Evolutionary conservation across 1,140 invertebrate genomes (phyloP), one percentile per base, ranked within the genome.

Genomic region (Polypedilum pembai): DNA sequence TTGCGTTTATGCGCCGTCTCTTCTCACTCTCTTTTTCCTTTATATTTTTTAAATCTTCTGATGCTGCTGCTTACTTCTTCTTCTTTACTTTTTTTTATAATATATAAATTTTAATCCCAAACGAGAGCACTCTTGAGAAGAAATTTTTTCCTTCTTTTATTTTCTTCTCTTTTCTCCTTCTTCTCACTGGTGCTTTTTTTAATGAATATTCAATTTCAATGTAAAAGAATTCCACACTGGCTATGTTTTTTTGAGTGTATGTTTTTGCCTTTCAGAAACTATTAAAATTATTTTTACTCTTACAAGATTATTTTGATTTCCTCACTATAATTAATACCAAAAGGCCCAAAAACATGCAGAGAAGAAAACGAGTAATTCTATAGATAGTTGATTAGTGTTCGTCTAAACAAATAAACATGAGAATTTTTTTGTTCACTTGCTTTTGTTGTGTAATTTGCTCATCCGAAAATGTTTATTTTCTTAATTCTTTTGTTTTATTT

Each of bases 261-360:
- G 45, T n/a, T 56, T 12, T 56, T 56, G 45, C 45, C n/a, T 56
- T 56, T 56, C 45, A 56, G n/a, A 56, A 56, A 56, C 45, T 56
- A 56, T 56, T 56, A 56, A 45, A 56, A 56, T 56, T 56, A n/a
- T n/a, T 56, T 56, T 56, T n/a, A 56, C 15, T 56, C 45, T 56
- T 56, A 56, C n/a, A 33, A 33, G 24, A 33, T 56, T 56, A 15
- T 56, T 56, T 56, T 56, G 12, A 56, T 56, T 56, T 56, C 15
- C 15, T 45, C 8, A 2, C 15, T 12, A 56, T 56, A 56, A 56
- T 56, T 56, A 56, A 12, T 15, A n/a, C 45, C 45, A 15, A 12
- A 45, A 10, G 40, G 40, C n/a, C n/a, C 40, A 45, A 56, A 12
- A 56, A 56, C 45, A 56, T n/a, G n/a, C 45, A n/a, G 45, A n/a